Evolutionary conservation across 2,888 invertebrate genomes (phyloP).

Genomic region (Sceliomorpha sp.): DNA sequence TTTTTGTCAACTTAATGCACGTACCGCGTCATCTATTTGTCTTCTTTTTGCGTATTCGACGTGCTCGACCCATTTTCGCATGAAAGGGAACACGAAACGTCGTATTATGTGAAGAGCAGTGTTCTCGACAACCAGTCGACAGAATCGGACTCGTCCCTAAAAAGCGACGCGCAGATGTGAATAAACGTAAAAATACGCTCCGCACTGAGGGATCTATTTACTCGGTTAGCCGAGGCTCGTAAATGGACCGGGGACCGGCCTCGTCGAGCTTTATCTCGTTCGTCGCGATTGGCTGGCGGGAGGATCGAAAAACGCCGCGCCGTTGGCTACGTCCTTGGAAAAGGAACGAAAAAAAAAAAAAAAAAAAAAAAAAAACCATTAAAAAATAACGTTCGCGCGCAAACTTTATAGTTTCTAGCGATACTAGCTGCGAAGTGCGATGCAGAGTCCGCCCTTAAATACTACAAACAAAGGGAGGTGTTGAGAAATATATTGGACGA

Average conservation of each 20-base stretch:
- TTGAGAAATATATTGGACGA: too few relatives aligned
- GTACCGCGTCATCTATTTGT: conserved; percentile 3
- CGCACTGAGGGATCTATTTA: conserved; percentile 23
- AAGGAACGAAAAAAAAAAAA: too few relatives aligned
- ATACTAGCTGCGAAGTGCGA: too few relatives aligned
- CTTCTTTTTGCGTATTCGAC: conserved; percentile 27
- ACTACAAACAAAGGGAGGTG: too few relatives aligned
- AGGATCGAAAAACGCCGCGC: conserved; percentile 14
- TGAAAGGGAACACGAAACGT: conserved; percentile 29
- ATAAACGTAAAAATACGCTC: conserved; percentile 35
- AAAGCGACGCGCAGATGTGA: conserved; percentile 31
- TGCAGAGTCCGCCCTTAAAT: too few relatives aligned
- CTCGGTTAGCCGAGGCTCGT: conserved; percentile 42
- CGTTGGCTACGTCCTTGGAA: too few relatives aligned
- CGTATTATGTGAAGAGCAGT: conserved; percentile 26
- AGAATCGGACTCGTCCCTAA: conserved; percentile 34
- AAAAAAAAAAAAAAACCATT: too few relatives aligned
- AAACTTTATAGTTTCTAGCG: too few relatives aligned
- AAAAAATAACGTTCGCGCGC: too few relatives aligned
- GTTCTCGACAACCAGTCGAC: conserved; percentile 35
- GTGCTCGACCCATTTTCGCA: conserved; percentile 39
- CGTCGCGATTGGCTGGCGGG: conserved; percentile 59
- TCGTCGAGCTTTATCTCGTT: conserved; percentile 62
- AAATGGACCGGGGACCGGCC: conserved; percentile 60
- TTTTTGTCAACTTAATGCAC: too few relatives aligned